Base-by-base conservation (phyloP, 2,888 invertebrate species). In the Orchesella flavescens region DNA sequence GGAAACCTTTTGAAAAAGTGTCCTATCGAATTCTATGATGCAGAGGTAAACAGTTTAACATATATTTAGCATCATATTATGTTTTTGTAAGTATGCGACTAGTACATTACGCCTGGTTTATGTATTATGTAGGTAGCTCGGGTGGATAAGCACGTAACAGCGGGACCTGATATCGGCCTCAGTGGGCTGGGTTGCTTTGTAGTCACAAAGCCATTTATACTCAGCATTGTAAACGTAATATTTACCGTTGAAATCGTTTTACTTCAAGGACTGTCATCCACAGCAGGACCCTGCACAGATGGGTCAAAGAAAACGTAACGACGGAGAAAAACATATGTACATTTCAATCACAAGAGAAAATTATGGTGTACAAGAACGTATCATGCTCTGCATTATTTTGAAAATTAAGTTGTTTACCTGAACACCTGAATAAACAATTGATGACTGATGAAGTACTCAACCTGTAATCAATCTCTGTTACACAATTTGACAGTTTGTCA, bases 181-280 rank as follows among this genome's bases (percentile, higher is more conserved):
- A 57, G 78, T 12, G 83, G 83, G 0, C 43, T 83, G 43, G 83
- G 83, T 1, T 77, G 77, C 15, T 85, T 85, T 69, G 21, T 73
- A 12, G 69, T 85, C 4, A 85, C 83, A 13, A 83, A 85, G 21
- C 83, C 85, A 15, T 85, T 83, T 46, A 68, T 85, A 0, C 63
- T 85, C 4, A 76, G 61, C 19, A 75, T 87, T 46, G 55, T 86
- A 43, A 84, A 74, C 44, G 85, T 86, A 0, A 77, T 87, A 12
- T 83, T 87, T 57, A 87, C 87, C n/a, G 72, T 87, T 19, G 87
- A 87, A 72, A 87, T 87, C 15, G 87, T 87, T 0, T 68, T 87
- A 1, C 83, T 87, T 12, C 87, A 87, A 74, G 84, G 86, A 21
- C 23, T 74, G n/a, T 74, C 80, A 7, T 65, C 73, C 53, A 43